phyloP scores from a whole-genome alignment of 30 jellyfish, hydroid and myxozoan species.

The Hydractinia echinata region DNA sequence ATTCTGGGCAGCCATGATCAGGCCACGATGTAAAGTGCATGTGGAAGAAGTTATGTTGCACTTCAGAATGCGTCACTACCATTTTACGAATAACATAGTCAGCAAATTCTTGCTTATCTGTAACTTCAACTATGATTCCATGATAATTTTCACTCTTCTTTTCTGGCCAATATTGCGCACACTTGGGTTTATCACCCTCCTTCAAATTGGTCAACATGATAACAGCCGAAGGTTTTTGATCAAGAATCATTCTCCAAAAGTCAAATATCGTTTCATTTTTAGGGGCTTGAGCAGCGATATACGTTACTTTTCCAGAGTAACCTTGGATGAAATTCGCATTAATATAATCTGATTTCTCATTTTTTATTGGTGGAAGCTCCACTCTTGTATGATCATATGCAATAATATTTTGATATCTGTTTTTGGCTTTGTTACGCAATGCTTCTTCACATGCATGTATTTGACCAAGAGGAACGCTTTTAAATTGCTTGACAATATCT shows the following conservation, averaged over 20 bases:
- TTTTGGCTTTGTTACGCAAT: slow-evolving; percentile 4
- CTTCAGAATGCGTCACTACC: background rate
- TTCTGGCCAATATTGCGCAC: slow-evolving; percentile 94
- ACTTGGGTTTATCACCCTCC: slow-evolving; percentile 37
- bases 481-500: background rate
- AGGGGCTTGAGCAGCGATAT: slow-evolving; percentile 38
- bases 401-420: slow-evolving; percentile 19
- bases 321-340: slow-evolving; percentile 23
- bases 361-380: background rate
- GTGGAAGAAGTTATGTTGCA: slow-evolving; percentile 14
- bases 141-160: slow-evolving; percentile 54
- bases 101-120: slow-evolving; percentile 65
- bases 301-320: background rate
- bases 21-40: slow-evolving; percentile 97
- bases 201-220: slow-evolving; percentile 19
- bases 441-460: slow-evolving; percentile 19
- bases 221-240: slow-evolving; percentile 18
- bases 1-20: slow-evolving; percentile 91
- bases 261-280: slow-evolving; percentile 23
- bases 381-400: slow-evolving; percentile 34
- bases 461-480: slow-evolving; percentile 31
- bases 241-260: slow-evolving; percentile 32
- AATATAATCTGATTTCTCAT: slow-evolving; percentile 13
- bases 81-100: slow-evolving; percentile 69
- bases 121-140: slow-evolving; percentile 55